phyloP scores from a whole-genome alignment of 2,888 invertebrate species.

The Tenthredo livida region DNA sequence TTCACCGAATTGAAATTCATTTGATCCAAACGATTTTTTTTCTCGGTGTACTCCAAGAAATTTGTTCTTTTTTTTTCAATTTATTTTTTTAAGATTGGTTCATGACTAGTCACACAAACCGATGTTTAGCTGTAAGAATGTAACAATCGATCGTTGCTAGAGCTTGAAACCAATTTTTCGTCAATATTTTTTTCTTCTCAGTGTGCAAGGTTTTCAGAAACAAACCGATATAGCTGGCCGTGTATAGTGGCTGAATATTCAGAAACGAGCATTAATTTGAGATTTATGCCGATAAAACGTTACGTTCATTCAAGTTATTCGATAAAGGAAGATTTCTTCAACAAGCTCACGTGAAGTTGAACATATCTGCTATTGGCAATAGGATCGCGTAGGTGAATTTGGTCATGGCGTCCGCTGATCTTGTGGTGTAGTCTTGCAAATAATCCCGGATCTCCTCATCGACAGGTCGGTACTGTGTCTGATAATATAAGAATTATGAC shows the following conservation, averaged over 20 bases:
- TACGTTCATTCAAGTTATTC: not conserved
- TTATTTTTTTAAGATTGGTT: not conserved
- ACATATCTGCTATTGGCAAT: slow-evolving; percentile 65
- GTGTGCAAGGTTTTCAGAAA: not conserved
- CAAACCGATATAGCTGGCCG: not conserved
- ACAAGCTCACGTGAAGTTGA: slow-evolving; percentile 69
- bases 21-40: no score
- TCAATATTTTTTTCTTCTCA: not conserved
- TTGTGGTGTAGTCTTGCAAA: slow-evolving; percentile 65
- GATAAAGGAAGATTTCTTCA: not conserved
- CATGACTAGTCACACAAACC: not conserved
- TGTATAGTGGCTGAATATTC: not conserved
- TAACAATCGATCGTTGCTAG: not conserved
- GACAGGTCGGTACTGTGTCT: slow-evolving; percentile 61
- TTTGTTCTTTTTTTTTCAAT: not conserved
- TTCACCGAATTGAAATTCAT: no score
- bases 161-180: not conserved
- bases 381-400: slow-evolving; percentile 68
- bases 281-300: not conserved
- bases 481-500: not conserved
- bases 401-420: slow-evolving; percentile 66
- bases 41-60: no score
- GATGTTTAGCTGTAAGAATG: not conserved
- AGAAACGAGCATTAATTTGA: not conserved
- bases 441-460: slow-evolving; percentile 65